Base-by-base conservation (phyloP, 2,113 vertebrate genomes). In the Xiphophorus couchianus region DNA sequence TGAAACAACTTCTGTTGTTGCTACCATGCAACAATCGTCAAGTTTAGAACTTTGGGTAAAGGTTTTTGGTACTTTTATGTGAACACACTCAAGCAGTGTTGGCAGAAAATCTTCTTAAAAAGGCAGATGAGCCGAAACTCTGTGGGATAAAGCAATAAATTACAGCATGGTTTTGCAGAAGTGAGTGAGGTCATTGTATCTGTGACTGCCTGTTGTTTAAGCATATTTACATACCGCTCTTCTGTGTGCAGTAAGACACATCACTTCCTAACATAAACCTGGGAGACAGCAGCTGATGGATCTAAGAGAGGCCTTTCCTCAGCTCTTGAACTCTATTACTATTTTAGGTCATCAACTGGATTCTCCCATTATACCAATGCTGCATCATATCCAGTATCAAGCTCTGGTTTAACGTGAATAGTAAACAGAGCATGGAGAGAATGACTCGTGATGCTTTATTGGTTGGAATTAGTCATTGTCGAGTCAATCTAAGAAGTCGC, bases 341-440 rank as follows among this genome's bases (percentile, higher is more conserved):
- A 95, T 95, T 94, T 94, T 95, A 93, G 93, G 94, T 90, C 86
- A 93, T 86, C 76, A 66, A 61, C 48, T 0, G 71, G 71, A 76
- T 64, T 86, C 78, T 72, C 71, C 85, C 84, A 70, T 81, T 44
- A 61, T 48, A 60, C 37, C 65, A 73, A 68, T 76, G 82, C 29
- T 58, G 42, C 83, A 73, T 62, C 30, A 5, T 70, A 48, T 70
- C 71, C 33, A 73, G 81, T 72, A 63, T 62, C 33, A 84, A 83
- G 42, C 76, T 72, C 6, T 72, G 1, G 62, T 75, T 84, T 80
- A 67, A 74, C 66, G 60, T 78, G 63, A 70, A 39, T 62, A 74
- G 70, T 70, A 71, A 76, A 85, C 74, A 67, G n/a, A 70, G 58
- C 67, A 44, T 62, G 63, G 54, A 78, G n/a, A 65, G 68, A 70